Base-by-base conservation (phyloP, 2,113 vertebrate species). In the Melanerpes aurifrons region DNA sequence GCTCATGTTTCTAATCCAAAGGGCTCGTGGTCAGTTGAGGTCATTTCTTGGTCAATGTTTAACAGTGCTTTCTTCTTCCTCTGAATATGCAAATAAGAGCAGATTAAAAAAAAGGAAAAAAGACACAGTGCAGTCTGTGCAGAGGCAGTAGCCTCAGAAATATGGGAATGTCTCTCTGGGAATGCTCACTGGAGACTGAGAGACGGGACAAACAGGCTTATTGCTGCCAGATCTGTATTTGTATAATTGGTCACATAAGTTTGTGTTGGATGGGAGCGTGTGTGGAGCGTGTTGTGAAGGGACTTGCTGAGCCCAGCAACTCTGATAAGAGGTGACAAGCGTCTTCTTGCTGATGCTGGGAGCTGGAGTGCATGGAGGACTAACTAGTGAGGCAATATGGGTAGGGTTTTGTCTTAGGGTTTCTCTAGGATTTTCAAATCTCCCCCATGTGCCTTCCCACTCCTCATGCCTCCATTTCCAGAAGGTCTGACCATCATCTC, bases 221-320 rank as follows among this genome's bases (percentile, higher is more conserved):
- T 25, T 47, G 4, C 83, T 96, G 94, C 89, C 83, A 95, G 83
- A 74, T 93, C 88, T 76, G 28, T 92, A 22, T 95, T 94, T 93
- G 89, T 92, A 26, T 91, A 95, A 76, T 79, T 10, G 74, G 92
- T 47, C 63, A 28, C 89, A 67, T 21, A 64, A 16, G 92, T 96
- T 87, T 93, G 81, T 95, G 95, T 94, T 96, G 94, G 93, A 94
- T 5, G 76, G 88, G 48, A 13, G 28, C 0, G 32, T 0, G 71
- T 9, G 74, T 19, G 2, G 58, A 68, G 71, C 1, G 3, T 10
- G 32, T 12, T 48, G 89, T 32, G 1, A 28, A 47, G 28, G n/a
- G 61, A 82, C 28, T 57, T 43, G 57, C 87, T 28, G 72, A 69
- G 61, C 59, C 75, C 72, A 59, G 72, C 32, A 48, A 73, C 67